phyloP scores from a whole-genome alignment of 2,797 vertebrate genomes.

The Strix occidentalis region DNA sequence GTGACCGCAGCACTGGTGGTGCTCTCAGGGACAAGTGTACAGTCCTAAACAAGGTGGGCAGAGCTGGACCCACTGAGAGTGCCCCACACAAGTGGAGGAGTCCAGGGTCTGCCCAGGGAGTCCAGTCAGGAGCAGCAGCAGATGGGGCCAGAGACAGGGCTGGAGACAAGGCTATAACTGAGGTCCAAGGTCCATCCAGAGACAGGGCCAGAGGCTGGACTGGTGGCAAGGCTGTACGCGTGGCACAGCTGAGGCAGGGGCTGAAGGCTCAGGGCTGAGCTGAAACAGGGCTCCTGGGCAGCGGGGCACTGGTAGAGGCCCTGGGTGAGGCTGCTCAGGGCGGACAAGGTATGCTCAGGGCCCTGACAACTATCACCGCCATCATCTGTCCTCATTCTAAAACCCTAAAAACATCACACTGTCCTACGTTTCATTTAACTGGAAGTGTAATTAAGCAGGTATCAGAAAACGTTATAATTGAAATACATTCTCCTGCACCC shows the following conservation, averaged over 20 bases:
- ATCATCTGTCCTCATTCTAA: not conserved
- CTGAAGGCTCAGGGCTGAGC: no score
- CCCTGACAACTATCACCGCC: not conserved
- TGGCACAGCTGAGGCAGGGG: not conserved
- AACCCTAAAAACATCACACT: not conserved
- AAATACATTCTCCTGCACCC: not conserved
- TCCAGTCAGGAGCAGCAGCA: not conserved
- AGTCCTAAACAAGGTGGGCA: not conserved
- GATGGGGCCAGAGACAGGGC: not conserved
- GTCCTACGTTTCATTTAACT: not conserved
- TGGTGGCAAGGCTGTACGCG: no score
- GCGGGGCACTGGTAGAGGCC: accelerated
- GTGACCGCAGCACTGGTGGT: not conserved
- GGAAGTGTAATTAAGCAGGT: not conserved
- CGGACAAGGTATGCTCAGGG: no score
- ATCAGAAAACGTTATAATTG: not conserved
- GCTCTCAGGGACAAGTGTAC: not conserved
- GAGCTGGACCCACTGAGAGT: not conserved
- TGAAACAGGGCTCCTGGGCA: not conserved
- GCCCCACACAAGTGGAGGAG: accelerated
- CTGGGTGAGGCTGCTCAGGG: not conserved
- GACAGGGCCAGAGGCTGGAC: no score
- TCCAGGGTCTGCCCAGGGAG: not conserved
- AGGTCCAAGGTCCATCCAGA: not conserved
- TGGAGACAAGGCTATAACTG: not conserved